Evolutionary conservation across 2,113 vertebrate species (phyloP), one percentile per base, ranked within the genome.

Genomic region (Pogonocichla stellata): DNA sequence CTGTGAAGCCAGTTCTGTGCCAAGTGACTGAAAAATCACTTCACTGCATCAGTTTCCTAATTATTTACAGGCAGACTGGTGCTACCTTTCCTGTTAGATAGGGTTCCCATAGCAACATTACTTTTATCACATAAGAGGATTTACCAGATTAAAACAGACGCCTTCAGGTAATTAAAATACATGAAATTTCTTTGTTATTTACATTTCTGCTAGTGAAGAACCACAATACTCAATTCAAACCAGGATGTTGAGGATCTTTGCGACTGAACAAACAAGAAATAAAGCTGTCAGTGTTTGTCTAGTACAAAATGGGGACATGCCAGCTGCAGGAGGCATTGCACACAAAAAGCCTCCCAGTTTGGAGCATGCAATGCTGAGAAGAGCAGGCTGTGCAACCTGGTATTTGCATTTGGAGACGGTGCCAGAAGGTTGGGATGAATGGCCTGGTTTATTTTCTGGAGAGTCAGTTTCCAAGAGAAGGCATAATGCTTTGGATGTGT

Each of bases 31-130:
- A 89, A 85, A 88, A 85, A 93, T 48, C 96, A 60, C 80, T 93
- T 78, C 71, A 43, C 54, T 77, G 71, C 73, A 96, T 86, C 75
- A 51, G 38, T 95, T 95, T 93, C 78, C 85, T 78, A 69, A 90
- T 86, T 92, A 94, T 84, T 90, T 95, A 87, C 82, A 80, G 26
- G 84, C 93, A 92, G 77, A 31, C 67, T 71, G 58, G 82, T 75
- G 54, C 61, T 83, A 78, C 91, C 90, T 94, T 92, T 95, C 96
- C 91, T 93, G 91, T 85, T 95, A 91, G 97, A 89, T 94, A 89
- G 88, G 38, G 97, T 98, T 98, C 94, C 98, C 96, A 97, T 97
- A 51, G 97, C 95, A 97, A 98, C 97, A 4, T 78, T 85, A 93
- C 70, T 97, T 96, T 96, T 96, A 97, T 95, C 96, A 96, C 91